Evolutionary conservation across 2,113 vertebrate genomes (phyloP), one percentile per base, ranked within the genome.

Genomic region (Megalops atlanticus): DNA sequence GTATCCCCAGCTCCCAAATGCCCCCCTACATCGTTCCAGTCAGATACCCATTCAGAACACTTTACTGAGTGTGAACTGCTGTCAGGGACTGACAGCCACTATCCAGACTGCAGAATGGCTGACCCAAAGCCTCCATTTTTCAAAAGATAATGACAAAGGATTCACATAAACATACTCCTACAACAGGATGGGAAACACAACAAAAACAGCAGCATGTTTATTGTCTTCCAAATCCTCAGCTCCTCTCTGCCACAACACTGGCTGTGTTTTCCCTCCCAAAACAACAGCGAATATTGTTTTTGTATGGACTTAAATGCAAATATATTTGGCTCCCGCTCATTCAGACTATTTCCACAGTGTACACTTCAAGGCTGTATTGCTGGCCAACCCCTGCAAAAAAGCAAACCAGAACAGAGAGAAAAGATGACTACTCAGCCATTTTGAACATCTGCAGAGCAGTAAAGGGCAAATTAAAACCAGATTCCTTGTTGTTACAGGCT

Each of bases 401-500:
- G 35, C 41, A 70, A 77, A 33, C 64, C 64, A 77, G 75, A 71
- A 72, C 15, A 52, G 64, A 40, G 43, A 70, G 43, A 21, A 40
- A 77, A 43, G 27, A 71, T 35, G 81, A 16, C 75, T 70, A 45
- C 33, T 73, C 76, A 36, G 35, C 81, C 47, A 45, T 71, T 75
- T 18, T 81, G 18, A 39, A 74, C 58, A 71, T 79, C 77, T 79
- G 77, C 77, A 36, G 36, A 36, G 36, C 54, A 31, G 35, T 68
- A 5, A 47, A 45, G 43, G 69, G 81, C 24, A 35, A 82, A 82
- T 77, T 40, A 73, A 71, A 82, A 72, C 43, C 81, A 82, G 75
- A 72, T 73, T 82, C 36, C 58, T 78, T n/a, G 18, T 49, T 49
- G 41, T 47, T n/a, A 27, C 58, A 41, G 40, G 11, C 54, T 39